phyloP scores from a whole-genome alignment of 2,797 vertebrate species.

The Gallinago nigripennis region DNA sequence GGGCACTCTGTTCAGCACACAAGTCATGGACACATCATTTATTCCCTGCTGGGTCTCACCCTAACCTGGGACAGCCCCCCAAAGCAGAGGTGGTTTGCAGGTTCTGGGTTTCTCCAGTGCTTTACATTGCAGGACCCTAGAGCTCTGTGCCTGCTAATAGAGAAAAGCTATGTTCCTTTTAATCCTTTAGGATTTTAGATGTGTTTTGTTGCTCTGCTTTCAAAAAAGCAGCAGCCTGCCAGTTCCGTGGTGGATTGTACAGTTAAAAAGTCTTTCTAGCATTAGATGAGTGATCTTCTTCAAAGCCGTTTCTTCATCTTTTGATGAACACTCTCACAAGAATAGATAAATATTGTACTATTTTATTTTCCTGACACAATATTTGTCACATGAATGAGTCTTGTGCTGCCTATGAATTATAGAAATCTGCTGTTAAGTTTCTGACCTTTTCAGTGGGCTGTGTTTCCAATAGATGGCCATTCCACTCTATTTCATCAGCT shows the following conservation, averaged over 20 bases:
- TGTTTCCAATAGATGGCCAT: slow-evolving; percentile 9
- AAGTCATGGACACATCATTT: not conserved
- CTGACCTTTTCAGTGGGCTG: slow-evolving; percentile 42
- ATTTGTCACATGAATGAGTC: slow-evolving; percentile 46
- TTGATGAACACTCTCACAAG: slow-evolving; percentile 10
- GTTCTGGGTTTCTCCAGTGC: not conserved
- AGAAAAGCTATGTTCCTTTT: not conserved
- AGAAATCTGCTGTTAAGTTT: slow-evolving; percentile 38
- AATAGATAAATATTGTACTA: slow-evolving; percentile 53
- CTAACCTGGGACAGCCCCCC: not conserved
- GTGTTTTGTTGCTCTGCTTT: not conserved
- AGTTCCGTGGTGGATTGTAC: not conserved
- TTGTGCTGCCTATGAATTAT: slow-evolving; percentile 16
- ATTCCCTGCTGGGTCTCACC: not conserved
- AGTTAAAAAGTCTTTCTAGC: not conserved
- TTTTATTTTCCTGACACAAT: slow-evolving; percentile 56
- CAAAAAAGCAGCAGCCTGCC: not conserved
- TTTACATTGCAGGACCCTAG: not conserved
- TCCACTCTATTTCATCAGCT: slow-evolving; percentile 32
- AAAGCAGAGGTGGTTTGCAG: not conserved
- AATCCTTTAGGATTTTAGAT: not conserved
- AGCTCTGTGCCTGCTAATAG: not conserved
- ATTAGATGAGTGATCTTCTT: not conserved
- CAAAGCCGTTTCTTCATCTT: not conserved
- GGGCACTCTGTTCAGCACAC: too few relatives aligned